Evolutionary conservation across 2,113 vertebrate genomes (phyloP).

Genomic region (Tretioscincus oriximinensis): DNA sequence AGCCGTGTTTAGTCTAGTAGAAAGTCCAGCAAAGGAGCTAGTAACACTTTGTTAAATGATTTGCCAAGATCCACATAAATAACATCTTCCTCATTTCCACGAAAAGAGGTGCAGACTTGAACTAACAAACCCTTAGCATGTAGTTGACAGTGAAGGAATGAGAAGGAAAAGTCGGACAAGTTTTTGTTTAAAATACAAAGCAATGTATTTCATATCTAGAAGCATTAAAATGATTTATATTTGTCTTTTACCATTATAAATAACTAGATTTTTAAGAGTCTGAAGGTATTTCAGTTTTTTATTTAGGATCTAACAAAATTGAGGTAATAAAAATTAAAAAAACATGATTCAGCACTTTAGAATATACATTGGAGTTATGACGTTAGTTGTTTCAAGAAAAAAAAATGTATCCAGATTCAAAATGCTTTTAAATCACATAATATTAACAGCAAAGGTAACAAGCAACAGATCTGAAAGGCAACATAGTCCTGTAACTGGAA

Average conservation of each 20-base stretch:
- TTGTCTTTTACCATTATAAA: not conserved
- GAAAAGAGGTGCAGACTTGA: too few species aligned
- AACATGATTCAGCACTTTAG: constrained; percentile 44
- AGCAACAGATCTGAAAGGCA: constrained; percentile 43
- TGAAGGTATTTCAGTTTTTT: constrained; percentile 13
- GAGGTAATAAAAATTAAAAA: constrained; percentile 31
- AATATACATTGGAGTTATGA: constrained; percentile 49
- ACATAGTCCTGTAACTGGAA: not conserved
- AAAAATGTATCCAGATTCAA: constrained; percentile 23
- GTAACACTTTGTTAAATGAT: too few species aligned
- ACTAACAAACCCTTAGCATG: too few species aligned
- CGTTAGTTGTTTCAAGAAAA: constrained; percentile 39
- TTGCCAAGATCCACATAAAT: too few species aligned
- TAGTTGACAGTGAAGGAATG: not conserved
- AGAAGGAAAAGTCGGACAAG: not conserved
- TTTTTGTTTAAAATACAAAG: not conserved
- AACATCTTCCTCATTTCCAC: too few species aligned
- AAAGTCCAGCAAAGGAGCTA: too few species aligned
- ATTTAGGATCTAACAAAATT: constrained; percentile 31
- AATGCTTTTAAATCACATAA: constrained; percentile 26
- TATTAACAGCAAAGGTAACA: constrained; percentile 37
- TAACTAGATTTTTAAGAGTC: not conserved
- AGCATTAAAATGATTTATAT: not conserved
- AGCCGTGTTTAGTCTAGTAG: too few species aligned
- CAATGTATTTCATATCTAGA: not conserved